Percentiles rank a stretch among this genome's conserved stretches.
phyloP scores from a whole-genome alignment of 2,797 vertebrate species.

The Sebastes hubbsi region DNA sequence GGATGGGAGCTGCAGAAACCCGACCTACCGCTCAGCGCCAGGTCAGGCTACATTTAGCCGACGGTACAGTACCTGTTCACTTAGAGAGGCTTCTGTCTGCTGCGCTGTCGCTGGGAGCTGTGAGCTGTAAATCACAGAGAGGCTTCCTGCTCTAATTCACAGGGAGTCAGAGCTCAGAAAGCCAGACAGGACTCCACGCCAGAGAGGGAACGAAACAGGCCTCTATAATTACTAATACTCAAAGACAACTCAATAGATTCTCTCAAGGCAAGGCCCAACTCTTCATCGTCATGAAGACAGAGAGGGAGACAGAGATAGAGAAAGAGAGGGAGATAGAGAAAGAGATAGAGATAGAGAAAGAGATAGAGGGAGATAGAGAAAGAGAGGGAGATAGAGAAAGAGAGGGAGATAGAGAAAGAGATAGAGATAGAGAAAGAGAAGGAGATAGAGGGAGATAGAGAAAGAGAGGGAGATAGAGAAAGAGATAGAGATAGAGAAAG shows the following conservation, averaged over 20 bases:
- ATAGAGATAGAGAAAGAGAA: no score
- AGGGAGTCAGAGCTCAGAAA: constrained; percentile 75
- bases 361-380: no score
- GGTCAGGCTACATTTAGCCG: constrained; percentile 37
- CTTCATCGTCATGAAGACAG: constrained; percentile 70
- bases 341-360: fast-evolving
- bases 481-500: no score
- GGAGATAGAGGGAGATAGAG: no score
- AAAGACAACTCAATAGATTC: constrained; percentile 75
- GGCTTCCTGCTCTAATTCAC: constrained; percentile 69
- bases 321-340: no score
- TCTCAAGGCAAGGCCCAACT: constrained; percentile 82
- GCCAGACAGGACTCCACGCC: constrained; percentile 82
- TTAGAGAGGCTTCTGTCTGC: constrained; percentile 30
- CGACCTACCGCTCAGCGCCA: background rate
- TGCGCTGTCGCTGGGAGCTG: constrained; percentile 23
- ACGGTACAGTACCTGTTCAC: constrained; percentile 35
- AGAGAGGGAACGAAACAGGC: constrained; percentile 72
- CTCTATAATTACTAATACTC: constrained; percentile 83
- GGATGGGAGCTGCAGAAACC: constrained; percentile 22
- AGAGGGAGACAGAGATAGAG: no score
- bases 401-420: no score
- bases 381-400: fast-evolving
- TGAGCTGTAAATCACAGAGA: constrained; percentile 60
- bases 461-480: no score